These are phyloP conservation scores for Teinopalpus imperialis DNA, from an alignment of 2,888 invertebrate genomes.

Conservation along the genomic window DNA sequence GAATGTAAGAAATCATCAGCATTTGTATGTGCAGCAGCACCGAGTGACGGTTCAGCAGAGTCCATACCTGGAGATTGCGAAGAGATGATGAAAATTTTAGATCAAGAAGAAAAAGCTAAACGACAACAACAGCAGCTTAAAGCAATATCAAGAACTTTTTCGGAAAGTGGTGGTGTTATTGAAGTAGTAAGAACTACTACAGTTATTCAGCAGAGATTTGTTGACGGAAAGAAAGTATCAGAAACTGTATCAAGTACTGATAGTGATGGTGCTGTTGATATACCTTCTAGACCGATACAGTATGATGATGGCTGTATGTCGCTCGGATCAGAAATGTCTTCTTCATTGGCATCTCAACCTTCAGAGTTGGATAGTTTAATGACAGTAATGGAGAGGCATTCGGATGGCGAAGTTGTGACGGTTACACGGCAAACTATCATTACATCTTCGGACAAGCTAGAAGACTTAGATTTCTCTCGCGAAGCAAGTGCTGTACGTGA, in stretches of 20 bases:
- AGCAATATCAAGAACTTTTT: conserved; percentile 49
- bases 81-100: conserved; percentile 82
- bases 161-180: conserved; percentile 57
- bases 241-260: conserved; percentile 67
- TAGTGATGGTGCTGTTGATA: conserved; percentile 71
- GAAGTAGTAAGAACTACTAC: conserved; percentile 73
- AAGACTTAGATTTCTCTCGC: conserved; percentile 68
- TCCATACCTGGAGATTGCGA: conserved; percentile 83
- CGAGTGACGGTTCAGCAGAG: conserved; percentile 74
- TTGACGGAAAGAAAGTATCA: conserved; percentile 74
- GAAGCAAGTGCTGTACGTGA: conserved; percentile 70
- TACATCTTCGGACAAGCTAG: conserved; percentile 62
- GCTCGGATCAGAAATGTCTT: conserved; percentile 76
- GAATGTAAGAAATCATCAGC: conserved; percentile 67
- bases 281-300: conserved; percentile 58
- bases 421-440: conserved; percentile 60
- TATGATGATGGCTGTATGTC: conserved; percentile 68
- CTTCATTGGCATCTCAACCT: conserved; percentile 75
- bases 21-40: conserved; percentile 72
- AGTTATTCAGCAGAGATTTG: conserved; percentile 70
- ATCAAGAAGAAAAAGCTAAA: conserved; percentile 72
- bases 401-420: conserved; percentile 74
- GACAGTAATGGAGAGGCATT: conserved; percentile 69
- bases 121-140: conserved; percentile 35
- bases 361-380: conserved; percentile 76